Conservation (phyloP, 1,140 invertebrate genomes). For the Tenebrio molitor region DNA sequence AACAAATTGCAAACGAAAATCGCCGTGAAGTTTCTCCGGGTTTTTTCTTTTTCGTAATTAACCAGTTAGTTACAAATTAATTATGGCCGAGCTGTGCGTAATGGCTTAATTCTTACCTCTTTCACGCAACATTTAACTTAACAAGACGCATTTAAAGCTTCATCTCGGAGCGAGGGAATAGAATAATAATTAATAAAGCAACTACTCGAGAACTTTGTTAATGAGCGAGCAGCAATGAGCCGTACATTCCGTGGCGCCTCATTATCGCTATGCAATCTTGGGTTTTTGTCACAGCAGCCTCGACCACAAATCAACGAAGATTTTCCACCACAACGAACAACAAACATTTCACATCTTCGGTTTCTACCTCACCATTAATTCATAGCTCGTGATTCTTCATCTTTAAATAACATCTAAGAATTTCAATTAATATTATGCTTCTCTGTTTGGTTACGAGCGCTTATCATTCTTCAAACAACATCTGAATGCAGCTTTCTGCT, state of each 20-base stretch:
- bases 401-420: conserved; percentile 23
- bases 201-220: conserved; percentile 44
- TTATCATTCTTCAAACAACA: conserved; percentile 7
- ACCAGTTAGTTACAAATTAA: conserved; percentile 24
- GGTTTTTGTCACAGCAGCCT: conserved; percentile 25
- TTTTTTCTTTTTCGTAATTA: neutral
- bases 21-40: too few species aligned
- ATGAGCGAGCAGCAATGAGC: conserved; percentile 44
- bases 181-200: conserved; percentile 51
- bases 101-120: conserved; percentile 45
- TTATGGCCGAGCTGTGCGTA: conserved; percentile 30
- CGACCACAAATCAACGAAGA: conserved; percentile 20
- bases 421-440: conserved; percentile 16
- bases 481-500: neutral
- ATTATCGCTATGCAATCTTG: conserved; percentile 38
- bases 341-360: neutral
- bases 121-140: conserved; percentile 49
- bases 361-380: neutral
- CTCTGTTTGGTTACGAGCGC: neutral
- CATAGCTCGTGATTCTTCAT: conserved; percentile 5
- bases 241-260: conserved; percentile 47
- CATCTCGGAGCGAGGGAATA: conserved; percentile 21
- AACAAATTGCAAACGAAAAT: too few species aligned
- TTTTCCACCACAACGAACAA: conserved; percentile 5
- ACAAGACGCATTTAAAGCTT: conserved; percentile 24